A percentile compares a stretch with the other conserved stretches of the same genome.
Evolutionary conservation across 2,888 invertebrate species (phyloP).

Genomic region (Tachystola acroxantha): DNA sequence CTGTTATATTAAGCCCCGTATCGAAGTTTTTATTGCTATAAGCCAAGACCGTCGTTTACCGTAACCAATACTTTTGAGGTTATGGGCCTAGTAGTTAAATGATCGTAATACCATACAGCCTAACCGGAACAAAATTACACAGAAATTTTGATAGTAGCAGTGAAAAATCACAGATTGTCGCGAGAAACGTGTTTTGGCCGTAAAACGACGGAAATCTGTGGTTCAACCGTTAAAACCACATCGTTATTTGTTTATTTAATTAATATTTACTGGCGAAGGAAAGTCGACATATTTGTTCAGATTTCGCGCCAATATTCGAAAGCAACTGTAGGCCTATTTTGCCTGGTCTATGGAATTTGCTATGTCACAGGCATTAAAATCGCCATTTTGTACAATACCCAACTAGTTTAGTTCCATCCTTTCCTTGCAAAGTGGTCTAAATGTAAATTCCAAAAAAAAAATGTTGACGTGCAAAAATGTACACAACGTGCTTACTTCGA

Average conservation of each 20-base stretch:
- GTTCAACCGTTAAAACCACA: slow-evolving; percentile 19
- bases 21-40: too few species aligned
- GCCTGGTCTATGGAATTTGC: slow-evolving; percentile 2
- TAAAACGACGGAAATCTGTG: slow-evolving; percentile 20
- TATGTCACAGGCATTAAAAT: background rate
- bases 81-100: too few species aligned
- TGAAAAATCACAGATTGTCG: slow-evolving; percentile 18
- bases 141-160: slow-evolving; percentile 16
- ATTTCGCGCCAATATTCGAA: slow-evolving; percentile 32
- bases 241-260: slow-evolving; percentile 19
- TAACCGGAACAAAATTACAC: too few species aligned
- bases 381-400: background rate
- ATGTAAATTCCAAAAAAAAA: too few species aligned
- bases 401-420: too few species aligned
- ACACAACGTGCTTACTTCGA: too few species aligned
- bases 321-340: slow-evolving; percentile 6
- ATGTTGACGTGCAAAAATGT: too few species aligned
- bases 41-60: too few species aligned
- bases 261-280: slow-evolving; percentile 24
- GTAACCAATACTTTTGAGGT: too few species aligned
- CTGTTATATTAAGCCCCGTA: too few species aligned
- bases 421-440: too few species aligned
- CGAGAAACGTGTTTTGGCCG: slow-evolving; percentile 14
- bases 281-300: slow-evolving; percentile 28
- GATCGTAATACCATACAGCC: too few species aligned